A percentile compares a stretch with the other conserved stretches of the same genome.
These are phyloP conservation scores for Stegostoma tigrinum DNA, from an alignment of 2,113 vertebrate species.

Conservation along the genomic window DNA sequence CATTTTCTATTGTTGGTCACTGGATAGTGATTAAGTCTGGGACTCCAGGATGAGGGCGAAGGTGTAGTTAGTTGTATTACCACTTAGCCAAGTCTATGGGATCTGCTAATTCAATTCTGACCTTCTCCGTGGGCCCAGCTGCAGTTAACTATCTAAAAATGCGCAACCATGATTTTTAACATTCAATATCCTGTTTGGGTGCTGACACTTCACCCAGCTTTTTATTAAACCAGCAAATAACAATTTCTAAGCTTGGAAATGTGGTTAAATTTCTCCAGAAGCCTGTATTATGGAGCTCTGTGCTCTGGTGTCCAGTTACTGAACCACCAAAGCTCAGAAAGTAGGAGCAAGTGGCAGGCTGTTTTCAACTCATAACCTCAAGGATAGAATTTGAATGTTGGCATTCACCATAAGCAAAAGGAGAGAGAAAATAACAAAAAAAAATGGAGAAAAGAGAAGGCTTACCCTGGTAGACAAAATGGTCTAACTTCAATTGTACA, in stretches of 20 bases:
- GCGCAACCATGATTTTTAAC: background rate
- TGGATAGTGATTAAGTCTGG: background rate
- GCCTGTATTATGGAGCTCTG: background rate
- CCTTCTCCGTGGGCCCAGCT: too few species aligned
- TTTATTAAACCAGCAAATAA: background rate
- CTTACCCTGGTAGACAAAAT: background rate
- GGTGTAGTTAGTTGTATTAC: background rate
- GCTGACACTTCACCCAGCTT: background rate
- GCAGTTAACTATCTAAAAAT: background rate
- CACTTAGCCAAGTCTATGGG: background rate
- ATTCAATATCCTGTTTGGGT: background rate
- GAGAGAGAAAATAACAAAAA: background rate
- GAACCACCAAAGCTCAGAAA: background rate
- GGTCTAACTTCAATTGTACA: background rate
- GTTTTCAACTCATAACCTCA: background rate
- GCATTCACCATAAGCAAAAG: background rate
- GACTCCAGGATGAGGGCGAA: background rate
- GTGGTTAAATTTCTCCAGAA: background rate
- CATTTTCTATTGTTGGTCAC: background rate
- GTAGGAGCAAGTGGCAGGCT: background rate
- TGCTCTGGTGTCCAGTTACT: background rate
- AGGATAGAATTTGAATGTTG: background rate
- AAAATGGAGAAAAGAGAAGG: background rate
- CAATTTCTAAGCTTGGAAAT: background rate
- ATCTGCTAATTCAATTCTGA: background rate